phyloP scores from a whole-genome alignment of 2,113 vertebrate species.

The human (Homo sapiens) region DNA sequence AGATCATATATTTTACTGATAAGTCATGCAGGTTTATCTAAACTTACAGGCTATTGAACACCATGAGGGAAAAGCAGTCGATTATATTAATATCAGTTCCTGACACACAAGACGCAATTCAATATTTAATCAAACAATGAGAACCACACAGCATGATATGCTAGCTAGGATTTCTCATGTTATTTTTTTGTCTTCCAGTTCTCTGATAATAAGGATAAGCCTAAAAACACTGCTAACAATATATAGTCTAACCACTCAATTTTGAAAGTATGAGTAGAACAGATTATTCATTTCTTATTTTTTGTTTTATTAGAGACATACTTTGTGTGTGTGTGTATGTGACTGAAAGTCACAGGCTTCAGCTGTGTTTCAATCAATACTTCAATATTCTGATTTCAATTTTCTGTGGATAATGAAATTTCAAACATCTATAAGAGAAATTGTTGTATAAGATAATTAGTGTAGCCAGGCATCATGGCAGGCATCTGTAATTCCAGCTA shows the following conservation, averaged over 20 bases:
- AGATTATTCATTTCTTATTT: background rate
- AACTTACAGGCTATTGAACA: slow-evolving; percentile 42
- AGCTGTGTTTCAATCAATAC: background rate
- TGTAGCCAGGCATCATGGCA: background rate
- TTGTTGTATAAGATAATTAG: background rate
- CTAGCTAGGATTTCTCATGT: slow-evolving; percentile 10
- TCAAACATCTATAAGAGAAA: background rate
- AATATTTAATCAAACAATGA: slow-evolving; percentile 48
- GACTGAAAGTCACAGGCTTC: background rate
- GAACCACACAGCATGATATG: slow-evolving; percentile 37
- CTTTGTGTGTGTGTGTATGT: background rate
- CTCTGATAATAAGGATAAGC: slow-evolving; percentile 37
- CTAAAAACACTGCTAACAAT: background rate
- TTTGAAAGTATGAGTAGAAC: background rate
- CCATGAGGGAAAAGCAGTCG: background rate
- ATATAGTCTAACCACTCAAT: background rate
- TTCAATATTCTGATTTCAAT: background rate
- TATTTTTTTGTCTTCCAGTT: slow-evolving; percentile 53
- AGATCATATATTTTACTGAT: background rate
- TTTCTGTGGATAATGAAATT: background rate
- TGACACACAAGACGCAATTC: slow-evolving; percentile 45
- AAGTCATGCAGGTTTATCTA: slow-evolving; percentile 58
- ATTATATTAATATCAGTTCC: slow-evolving; percentile 51
- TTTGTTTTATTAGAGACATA: background rate
- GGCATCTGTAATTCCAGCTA: too few relatives aligned